Evolutionary conservation across 1,140 invertebrate genomes (phyloP).

Genomic region (Penaeus chinensis): DNA sequence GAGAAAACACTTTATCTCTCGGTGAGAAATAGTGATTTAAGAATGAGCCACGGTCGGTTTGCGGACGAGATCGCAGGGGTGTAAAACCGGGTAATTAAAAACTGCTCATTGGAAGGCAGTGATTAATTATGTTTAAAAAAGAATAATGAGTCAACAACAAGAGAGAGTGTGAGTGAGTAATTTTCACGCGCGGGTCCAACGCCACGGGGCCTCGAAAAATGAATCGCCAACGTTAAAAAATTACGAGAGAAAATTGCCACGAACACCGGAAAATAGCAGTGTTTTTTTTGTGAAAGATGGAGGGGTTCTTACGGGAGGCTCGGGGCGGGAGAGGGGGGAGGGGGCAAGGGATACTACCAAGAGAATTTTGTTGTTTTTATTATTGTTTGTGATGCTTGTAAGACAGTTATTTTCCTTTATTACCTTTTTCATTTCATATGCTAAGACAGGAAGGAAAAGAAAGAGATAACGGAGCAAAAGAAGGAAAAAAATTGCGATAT

Average conservation of each 20-base stretch:
- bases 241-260: constrained; percentile 47
- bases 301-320: neutral
- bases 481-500: too few species aligned
- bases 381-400: too few species aligned
- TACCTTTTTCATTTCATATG: too few species aligned
- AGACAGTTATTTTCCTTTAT: too few species aligned
- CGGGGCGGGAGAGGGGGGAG: neutral
- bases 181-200: constrained; percentile 25
- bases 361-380: too few species aligned
- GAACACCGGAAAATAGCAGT: constrained; percentile 55
- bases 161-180: constrained; percentile 31
- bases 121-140: constrained; percentile 35
- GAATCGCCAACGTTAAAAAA: constrained; percentile 33
- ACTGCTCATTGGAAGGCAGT: constrained; percentile 45
- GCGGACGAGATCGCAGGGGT: neutral
- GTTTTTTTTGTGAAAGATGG: constrained; percentile 28
- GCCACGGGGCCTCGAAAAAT: constrained; percentile 11
- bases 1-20: too few species aligned
- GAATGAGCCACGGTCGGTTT: neutral
- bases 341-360: neutral
- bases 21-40: too few species aligned
- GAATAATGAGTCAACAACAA: constrained; percentile 51
- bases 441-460: too few species aligned
- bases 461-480: too few species aligned
- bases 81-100: constrained; percentile 52